phyloP scores from a whole-genome alignment of 2,797 vertebrate genomes.

The Poliocrania exsul region DNA sequence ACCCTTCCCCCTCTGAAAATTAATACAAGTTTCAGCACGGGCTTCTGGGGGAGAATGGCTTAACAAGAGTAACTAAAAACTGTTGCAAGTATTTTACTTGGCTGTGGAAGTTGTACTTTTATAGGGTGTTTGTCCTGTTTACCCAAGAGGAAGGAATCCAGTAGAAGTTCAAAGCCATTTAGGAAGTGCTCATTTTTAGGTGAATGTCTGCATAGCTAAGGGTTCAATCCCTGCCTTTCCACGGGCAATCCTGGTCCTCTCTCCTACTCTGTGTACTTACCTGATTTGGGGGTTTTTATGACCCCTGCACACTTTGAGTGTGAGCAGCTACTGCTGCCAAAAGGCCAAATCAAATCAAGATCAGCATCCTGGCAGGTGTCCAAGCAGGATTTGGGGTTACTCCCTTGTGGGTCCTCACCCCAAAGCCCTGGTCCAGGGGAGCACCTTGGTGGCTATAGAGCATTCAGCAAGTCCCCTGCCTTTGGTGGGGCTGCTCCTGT shows the following conservation, averaged over 20 bases:
- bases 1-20: neutral
- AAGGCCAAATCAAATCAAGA: neutral
- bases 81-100: neutral
- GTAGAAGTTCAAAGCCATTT: neutral
- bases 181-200: neutral
- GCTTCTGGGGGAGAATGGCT: neutral
- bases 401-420: neutral
- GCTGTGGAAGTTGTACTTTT: neutral
- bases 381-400: neutral
- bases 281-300: neutral
- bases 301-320: neutral
- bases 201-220: neutral
- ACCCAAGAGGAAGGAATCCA: slow-evolving; percentile 25
- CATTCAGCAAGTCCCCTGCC: neutral
- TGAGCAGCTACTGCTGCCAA: accelerated
- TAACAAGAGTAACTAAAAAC: neutral
- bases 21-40: neutral
- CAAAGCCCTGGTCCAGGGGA: neutral
- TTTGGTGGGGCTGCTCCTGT: neutral
- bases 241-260: neutral
- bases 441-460: neutral
- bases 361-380: neutral
- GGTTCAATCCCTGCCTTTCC: neutral
- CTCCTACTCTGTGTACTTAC: neutral
- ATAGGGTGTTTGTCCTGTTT: neutral